A percentile compares a stretch with the other conserved stretches of the same genome.
phyloP scores from a whole-genome alignment of 2,797 vertebrate genomes.

The Semotilus atromaculatus region DNA sequence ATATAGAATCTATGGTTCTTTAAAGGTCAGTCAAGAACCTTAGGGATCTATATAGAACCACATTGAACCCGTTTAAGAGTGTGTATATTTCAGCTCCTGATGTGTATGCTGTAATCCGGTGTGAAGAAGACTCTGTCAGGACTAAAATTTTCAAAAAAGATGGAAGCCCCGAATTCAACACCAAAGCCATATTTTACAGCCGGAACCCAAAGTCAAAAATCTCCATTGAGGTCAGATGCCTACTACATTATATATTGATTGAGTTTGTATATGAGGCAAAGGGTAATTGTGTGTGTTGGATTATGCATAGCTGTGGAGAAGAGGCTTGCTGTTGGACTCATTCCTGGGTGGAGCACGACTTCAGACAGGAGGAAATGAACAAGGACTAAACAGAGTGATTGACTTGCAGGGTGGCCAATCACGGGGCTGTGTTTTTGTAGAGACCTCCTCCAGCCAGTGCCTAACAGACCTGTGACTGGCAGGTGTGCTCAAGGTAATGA shows the following conservation, averaged over 20 bases:
- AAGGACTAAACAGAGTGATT: constrained; percentile 69
- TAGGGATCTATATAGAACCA: neutral
- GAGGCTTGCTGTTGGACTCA: constrained; percentile 75
- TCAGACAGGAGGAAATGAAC: constrained; percentile 71
- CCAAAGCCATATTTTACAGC: constrained; percentile 81
- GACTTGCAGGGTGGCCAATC: constrained; percentile 68
- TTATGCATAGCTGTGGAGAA: constrained; percentile 74
- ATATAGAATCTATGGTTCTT: neutral
- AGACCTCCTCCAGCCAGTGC: constrained; percentile 78
- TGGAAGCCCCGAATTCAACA: constrained; percentile 79
- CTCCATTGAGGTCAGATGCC: constrained; percentile 74
- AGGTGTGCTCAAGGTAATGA: neutral
- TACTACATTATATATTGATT: neutral
- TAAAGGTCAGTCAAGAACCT: neutral
- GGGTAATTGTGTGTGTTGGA: constrained; percentile 24
- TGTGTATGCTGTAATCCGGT: constrained; percentile 77
- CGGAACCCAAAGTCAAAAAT: constrained; percentile 72
- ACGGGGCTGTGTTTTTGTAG: constrained; percentile 70
- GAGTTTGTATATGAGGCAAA: neutral
- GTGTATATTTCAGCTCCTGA: constrained; percentile 70
- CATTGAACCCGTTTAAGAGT: neutral
- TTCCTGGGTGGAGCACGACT: constrained; percentile 73
- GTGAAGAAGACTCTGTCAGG: constrained; percentile 73
- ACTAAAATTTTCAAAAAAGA: constrained; percentile 74
- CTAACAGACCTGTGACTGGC: constrained; percentile 72